Base-by-base conservation (phyloP, 2,888 invertebrate species). In the Neoascia interrupta region DNA sequence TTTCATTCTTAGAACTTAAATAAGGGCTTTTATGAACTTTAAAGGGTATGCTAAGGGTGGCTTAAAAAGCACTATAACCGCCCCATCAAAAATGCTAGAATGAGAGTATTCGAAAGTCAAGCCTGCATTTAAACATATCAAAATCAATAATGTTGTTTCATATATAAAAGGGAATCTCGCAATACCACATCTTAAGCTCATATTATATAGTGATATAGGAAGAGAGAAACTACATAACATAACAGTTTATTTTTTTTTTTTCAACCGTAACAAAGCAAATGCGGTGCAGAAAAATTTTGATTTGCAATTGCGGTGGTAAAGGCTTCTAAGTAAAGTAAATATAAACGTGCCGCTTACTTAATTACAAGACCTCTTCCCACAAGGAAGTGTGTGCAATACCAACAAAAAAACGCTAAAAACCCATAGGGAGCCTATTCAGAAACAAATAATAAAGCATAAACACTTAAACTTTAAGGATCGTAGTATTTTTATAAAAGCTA, bases 361-460 rank as follows among this genome's bases (percentile, higher is more conserved):
- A 13, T 68, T 47, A 3, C 13, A n/a, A n/a, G 18, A 3, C 10
- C 15, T 43, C 18, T 18, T 41, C 28, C n/a, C 31, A 23, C 36
- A 45, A 58, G 6, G 36, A 51, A 58, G 8, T 34, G 8, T 39
- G 47, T 53, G 53, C 53, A 68, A 36, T 36, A 23, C 16, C 13
- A 47, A 54, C 15, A 43, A 36, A 54, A 64, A 64, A 16, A 28
- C 21, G 16, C 23, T n/a, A 31, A 49, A 53, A 63, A 37, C 28
- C 70, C 56, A 31, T 26, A 63, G 13, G 41, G 70, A 69, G 63
- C 49, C 31, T 68, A 47, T 39, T 53, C 28, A 3, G 15, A 43
- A 43, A 56, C 36, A 53, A 56, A 47, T 31, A 21, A 66, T 6
- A 58, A 79, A 68, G 79, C 79, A 47, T 16, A 49, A 61, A 61